Base-by-base conservation (phyloP, 1,140 invertebrate genomes). In the Drosophila novamexicana region DNA sequence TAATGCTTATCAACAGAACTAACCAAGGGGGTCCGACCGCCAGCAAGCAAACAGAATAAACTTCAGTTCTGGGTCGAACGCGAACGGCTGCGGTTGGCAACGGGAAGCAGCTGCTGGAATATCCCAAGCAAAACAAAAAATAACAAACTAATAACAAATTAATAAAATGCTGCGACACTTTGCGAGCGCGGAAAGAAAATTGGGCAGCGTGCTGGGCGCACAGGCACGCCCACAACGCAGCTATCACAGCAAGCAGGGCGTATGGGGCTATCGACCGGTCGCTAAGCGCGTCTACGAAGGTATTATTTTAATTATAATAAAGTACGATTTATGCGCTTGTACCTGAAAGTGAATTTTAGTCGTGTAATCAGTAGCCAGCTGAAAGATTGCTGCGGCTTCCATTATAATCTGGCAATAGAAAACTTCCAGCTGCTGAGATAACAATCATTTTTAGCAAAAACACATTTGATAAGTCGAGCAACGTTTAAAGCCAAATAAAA, bases 211-310 rank as follows among this genome's bases (percentile, higher is more conserved):
- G 40, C 56, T 65, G 16, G n/a, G 57, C 32, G 32, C 14, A 5
- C 65, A 39, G 22, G 22, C 81, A 68, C 78, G 83, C 62, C 75
- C 76, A 64, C 77, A 67, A 29, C 84, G 83, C 7, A 16, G n/a
- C 49, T 95, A 95, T 92, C 94, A 95, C 66, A 94, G 93, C 88
- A 93, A 93, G 36, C 93, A 92, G 49, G 94, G 93, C 16, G 94
- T 95, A 8, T 95, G 94, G 81, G 95, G 95, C 36, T 94, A 94
- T 66, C 93, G 92, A 70, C 93, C 93, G 0, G 91, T 78, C 68
- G 76, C 80, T 10, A 75, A 58, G 45, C 89, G 80, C 7, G 57
- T 85, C 37, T 94, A 90, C 72, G 79, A 94, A 93, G 93, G 94
- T 94, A 39, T 16, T 36, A 12, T 32, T 18, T 5, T 18, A 47